phyloP scores from a whole-genome alignment of 92 coral and sea anemone species.

The Phenganax stokvisi region DNA sequence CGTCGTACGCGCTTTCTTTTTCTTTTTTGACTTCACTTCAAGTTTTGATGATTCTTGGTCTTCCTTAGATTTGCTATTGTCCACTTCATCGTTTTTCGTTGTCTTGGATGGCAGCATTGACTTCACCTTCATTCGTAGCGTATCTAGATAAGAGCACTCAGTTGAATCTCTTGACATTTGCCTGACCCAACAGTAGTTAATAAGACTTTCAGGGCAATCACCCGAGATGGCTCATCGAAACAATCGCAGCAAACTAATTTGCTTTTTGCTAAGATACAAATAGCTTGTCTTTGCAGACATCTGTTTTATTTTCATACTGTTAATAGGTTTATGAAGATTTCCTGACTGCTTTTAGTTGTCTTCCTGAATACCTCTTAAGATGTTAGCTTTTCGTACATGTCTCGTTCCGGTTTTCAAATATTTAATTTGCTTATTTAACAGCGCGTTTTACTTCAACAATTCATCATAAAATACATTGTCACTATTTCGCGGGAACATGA shows the following conservation, averaged over 20 bases:
- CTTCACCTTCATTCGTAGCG: slow-evolving; percentile 3
- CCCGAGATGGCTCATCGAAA: too few species aligned
- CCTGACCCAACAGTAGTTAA: background rate
- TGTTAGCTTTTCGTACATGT: background rate
- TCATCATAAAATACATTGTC: background rate
- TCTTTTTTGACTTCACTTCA: slow-evolving; percentile 61
- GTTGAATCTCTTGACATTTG: background rate
- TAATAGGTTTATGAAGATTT: slow-evolving; percentile 7
- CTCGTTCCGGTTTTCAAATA: slow-evolving; percentile 7
- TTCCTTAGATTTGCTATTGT: slow-evolving; percentile 36
- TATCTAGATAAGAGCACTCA: slow-evolving; percentile 1
- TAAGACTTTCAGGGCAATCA: background rate
- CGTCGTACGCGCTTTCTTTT: slow-evolving; percentile 98
- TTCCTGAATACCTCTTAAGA: slow-evolving; percentile 7
- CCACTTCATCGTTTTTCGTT: slow-evolving; percentile 36
- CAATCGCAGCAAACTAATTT: too few species aligned
- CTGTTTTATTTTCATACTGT: slow-evolving; percentile 2
- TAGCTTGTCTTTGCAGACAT: slow-evolving; percentile 2
- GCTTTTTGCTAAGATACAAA: background rate
- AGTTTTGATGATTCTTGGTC: slow-evolving; percentile 56
- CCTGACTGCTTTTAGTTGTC: background rate
- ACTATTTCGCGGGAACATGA: background rate
- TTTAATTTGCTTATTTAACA: slow-evolving; percentile 5
- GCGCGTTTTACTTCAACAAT: background rate
- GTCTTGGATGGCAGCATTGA: slow-evolving; percentile 27